Conservation (phyloP, 2,113 vertebrate species). For the Leptosomus discolor region DNA sequence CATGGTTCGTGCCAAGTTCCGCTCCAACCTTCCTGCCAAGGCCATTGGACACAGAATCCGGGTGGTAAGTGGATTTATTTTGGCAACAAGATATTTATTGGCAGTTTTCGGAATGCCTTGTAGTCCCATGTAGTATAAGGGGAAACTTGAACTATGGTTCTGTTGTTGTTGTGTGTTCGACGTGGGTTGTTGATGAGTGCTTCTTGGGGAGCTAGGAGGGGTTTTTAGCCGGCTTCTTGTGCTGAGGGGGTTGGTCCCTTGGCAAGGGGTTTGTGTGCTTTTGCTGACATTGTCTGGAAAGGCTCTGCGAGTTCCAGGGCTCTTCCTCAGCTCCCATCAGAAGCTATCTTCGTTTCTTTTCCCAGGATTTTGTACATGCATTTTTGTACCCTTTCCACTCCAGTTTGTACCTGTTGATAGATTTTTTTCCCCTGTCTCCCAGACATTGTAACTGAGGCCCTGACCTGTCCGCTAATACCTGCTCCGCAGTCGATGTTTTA, state of each 20-base stretch:
- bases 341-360: not conserved
- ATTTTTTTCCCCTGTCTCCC: not conserved
- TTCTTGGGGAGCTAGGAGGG: not conserved
- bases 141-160: not conserved
- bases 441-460: not conserved
- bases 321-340: not conserved
- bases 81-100: not conserved
- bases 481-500: not conserved
- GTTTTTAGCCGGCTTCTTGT: not conserved
- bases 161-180: not conserved
- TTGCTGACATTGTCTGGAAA: not conserved
- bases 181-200: not conserved
- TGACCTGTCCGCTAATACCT: not conserved
- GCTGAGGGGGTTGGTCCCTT: not conserved
- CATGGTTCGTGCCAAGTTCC: slow-evolving; percentile 98
- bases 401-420: not conserved
- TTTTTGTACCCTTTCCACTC: not conserved
- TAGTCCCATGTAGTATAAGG: not conserved
- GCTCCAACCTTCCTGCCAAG: slow-evolving; percentile 94
- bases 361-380: accelerated
- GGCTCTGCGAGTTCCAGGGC: not conserved
- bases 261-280: not conserved
- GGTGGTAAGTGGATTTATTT: slow-evolving; percentile 81
- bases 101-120: not conserved
- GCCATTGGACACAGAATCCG: slow-evolving; percentile 95